Percentiles rank a stretch among this genome's conserved stretches.
phyloP scores from a whole-genome alignment of 2,113 vertebrate genomes.

The Neodon shergylaensis region DNA sequence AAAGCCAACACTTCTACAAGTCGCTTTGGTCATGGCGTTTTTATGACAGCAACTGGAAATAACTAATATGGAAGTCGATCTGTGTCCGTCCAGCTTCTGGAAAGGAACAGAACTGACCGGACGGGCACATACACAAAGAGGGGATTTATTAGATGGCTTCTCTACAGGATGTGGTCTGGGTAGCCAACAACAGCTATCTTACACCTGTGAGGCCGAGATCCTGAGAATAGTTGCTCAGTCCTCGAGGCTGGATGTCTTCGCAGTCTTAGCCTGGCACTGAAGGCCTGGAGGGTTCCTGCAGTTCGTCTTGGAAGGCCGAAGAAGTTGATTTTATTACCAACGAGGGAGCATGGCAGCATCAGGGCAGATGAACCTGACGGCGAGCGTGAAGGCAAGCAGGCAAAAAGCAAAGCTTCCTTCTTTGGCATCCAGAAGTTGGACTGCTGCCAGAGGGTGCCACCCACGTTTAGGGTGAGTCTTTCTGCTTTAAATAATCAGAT shows the following conservation, averaged over 20 bases:
- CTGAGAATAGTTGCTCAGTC: neutral
- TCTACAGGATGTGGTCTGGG: neutral
- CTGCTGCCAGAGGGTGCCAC: neutral
- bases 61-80: neutral
- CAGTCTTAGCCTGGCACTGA: neutral
- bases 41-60: neutral
- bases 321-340: neutral
- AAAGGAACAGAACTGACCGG: neutral
- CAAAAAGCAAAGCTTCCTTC: neutral
- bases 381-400: neutral
- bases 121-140: neutral
- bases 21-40: neutral
- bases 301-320: neutral
- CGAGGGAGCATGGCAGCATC: neutral
- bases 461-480: neutral
- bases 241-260: neutral
- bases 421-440: neutral
- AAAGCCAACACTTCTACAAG: neutral
- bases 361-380: neutral
- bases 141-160: neutral
- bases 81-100: neutral
- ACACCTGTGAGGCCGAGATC: neutral
- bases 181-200: neutral
- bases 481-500: slow-evolving; percentile 1
- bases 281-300: neutral